A percentile compares a stretch with the other conserved stretches of the same genome.
These are phyloP conservation scores for Mesorhabditis sp. DNA, from an alignment of 2,888 invertebrate species.

Conservation along the genomic window DNA sequence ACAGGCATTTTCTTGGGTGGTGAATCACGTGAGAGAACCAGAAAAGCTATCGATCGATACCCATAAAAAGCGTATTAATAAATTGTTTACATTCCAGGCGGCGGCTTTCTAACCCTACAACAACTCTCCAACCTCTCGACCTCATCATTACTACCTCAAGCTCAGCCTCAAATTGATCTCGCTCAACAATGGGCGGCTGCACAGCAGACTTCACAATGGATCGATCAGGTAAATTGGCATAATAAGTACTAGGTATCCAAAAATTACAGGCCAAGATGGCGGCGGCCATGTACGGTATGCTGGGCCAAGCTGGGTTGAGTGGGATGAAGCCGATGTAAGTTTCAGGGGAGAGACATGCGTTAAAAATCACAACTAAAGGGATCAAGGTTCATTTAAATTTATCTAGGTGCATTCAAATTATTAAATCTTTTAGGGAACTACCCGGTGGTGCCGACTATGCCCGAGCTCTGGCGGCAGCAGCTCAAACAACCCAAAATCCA, in stretches of 20 bases:
- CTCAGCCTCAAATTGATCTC: background rate
- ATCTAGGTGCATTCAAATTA: no score
- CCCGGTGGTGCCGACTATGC: no score
- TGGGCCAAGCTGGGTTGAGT: background rate
- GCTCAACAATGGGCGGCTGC: background rate
- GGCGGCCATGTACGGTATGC: background rate
- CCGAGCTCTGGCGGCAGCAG: no score
- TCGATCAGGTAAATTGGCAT: background rate
- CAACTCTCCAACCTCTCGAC: slow-evolving; percentile 2
- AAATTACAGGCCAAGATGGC: background rate
- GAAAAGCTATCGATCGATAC: no score
- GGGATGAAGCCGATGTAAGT: background rate
- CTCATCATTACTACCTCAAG: background rate
- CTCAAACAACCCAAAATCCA: no score
- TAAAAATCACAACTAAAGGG: no score
- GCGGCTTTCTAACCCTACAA: background rate
- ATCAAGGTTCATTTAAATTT: no score
- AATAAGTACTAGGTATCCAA: background rate
- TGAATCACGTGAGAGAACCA: no score
- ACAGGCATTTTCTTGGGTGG: no score
- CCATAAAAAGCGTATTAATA: no score
- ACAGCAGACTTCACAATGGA: background rate
- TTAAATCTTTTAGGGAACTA: no score
- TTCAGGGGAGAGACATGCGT: no score
- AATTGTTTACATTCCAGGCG: background rate